Conservation (phyloP, 1,140 invertebrate species). For the Calephelis virginiensis region DNA sequence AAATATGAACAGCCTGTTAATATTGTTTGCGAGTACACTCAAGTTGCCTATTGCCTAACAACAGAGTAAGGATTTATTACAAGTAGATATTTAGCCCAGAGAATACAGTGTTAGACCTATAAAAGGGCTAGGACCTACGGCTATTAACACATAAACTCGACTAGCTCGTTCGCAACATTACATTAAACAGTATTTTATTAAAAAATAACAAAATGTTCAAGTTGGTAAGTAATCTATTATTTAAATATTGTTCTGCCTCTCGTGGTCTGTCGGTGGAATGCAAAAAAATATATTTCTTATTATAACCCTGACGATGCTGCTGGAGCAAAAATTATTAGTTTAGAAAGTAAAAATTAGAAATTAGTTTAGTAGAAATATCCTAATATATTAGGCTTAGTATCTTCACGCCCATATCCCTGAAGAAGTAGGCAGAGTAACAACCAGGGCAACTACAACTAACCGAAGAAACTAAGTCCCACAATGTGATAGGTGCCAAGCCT, state of each 20-base stretch:
- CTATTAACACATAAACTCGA: conserved; percentile 42
- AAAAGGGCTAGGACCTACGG: conserved; percentile 52
- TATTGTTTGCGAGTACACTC: conserved; percentile 32
- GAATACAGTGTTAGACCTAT: conserved; percentile 52
- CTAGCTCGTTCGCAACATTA: conserved; percentile 28
- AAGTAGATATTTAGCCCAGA: conserved; percentile 48
- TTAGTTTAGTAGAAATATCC: no score
- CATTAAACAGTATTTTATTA: conserved; percentile 27
- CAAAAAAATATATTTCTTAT: no score
- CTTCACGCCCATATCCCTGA: no score
- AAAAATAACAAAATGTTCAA: conserved; percentile 52
- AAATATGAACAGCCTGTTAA: conserved; percentile 26
- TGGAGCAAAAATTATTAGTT: no score
- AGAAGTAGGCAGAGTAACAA: no score
- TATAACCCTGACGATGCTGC: no score
- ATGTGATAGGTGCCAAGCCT: no score
- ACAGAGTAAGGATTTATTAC: conserved; percentile 54
- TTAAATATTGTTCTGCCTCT: conserved; percentile 13
- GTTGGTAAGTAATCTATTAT: conserved; percentile 43
- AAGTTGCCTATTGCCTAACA: conserved; percentile 57
- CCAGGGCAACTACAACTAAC: no score
- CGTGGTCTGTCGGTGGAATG: background rate
- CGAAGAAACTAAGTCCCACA: no score
- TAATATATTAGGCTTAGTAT: no score
- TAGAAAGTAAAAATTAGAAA: no score